phyloP scores from a whole-genome alignment of 2,888 invertebrate species.

The Latrodectus elegans region DNA sequence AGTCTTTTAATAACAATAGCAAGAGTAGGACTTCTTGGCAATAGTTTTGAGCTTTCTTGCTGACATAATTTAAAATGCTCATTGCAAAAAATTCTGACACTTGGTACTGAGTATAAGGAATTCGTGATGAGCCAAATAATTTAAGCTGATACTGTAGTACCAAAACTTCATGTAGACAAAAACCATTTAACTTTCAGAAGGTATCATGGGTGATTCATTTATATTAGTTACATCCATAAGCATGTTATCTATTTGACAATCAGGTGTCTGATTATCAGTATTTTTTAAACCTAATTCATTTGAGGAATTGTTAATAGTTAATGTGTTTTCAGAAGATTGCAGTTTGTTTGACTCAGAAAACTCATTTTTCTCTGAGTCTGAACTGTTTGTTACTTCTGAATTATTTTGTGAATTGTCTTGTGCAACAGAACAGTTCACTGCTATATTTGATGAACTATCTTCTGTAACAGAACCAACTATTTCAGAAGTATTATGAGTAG shows the following conservation, averaged over 20 bases:
- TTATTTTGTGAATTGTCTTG: too few relatives aligned
- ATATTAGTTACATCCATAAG: conserved; percentile 1
- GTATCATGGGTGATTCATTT: conserved; percentile 28
- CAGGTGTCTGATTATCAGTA: neutral
- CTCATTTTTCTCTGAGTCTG: too few relatives aligned
- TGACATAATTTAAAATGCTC: conserved; percentile 38
- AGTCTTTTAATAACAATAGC: neutral
- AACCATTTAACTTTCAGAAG: conserved; percentile 36
- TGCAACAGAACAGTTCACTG: too few relatives aligned
- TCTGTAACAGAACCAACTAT: neutral
- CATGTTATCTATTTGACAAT: neutral
- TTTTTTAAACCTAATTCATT: neutral
- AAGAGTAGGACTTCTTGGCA: conserved; percentile 17
- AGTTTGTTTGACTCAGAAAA: too few relatives aligned
- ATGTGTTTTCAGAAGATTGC: too few relatives aligned
- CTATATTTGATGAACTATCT: too few relatives aligned
- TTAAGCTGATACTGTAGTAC: too few relatives aligned
- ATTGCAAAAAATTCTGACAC: neutral
- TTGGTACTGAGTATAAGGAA: too few relatives aligned
- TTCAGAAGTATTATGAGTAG: conserved; percentile 1
- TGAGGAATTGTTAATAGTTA: neutral
- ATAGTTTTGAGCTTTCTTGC: conserved; percentile 8
- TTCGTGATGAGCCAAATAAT: too few relatives aligned
- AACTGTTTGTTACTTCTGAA: too few relatives aligned
- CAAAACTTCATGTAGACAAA: too few relatives aligned